A percentile compares a stretch with the other conserved stretches of the same genome.
These are phyloP conservation scores for Lasius fuliginosus DNA, from an alignment of 2,888 invertebrate genomes.

Conservation along the genomic window DNA sequence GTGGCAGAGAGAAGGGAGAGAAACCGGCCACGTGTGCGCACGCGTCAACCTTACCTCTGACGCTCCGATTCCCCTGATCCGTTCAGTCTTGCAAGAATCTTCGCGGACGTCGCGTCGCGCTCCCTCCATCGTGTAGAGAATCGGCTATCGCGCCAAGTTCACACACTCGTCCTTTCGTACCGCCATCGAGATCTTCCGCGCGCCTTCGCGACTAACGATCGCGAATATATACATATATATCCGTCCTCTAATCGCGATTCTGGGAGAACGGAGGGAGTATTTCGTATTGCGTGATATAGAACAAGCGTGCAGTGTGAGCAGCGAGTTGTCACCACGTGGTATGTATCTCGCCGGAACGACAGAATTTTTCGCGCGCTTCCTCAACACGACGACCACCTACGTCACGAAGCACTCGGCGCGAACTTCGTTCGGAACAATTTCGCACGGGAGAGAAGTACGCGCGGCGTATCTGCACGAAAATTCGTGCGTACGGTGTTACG, in stretches of 20 bases:
- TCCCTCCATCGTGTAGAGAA: neutral
- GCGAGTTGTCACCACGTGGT: neutral
- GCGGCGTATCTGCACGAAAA: too few species aligned
- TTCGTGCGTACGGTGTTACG: too few species aligned
- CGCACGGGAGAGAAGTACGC: too few species aligned
- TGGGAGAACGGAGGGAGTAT: neutral
- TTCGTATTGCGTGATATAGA: neutral
- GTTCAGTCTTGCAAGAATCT: constrained; percentile 81
- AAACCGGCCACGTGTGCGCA: constrained; percentile 61
- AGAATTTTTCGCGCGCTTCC: neutral
- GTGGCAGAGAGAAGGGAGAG: constrained; percentile 19
- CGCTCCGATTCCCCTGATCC: constrained; percentile 64
- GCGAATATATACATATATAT: neutral
- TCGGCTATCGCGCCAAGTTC: constrained; percentile 9
- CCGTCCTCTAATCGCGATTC: neutral
- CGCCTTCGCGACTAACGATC: neutral
- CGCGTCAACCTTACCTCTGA: constrained; percentile 70
- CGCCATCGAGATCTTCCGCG: constrained; percentile 1
- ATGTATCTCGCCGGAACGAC: constrained; percentile 3
- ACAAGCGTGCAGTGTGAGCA: neutral
- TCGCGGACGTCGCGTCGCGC: constrained; percentile 75
- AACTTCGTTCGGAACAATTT: neutral
- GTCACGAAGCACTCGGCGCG: neutral
- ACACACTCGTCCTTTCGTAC: constrained; percentile 20
- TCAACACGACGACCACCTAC: neutral